Evolutionary conservation across 2,888 invertebrate species (phyloP).

Genomic region (Caprella mutica): DNA sequence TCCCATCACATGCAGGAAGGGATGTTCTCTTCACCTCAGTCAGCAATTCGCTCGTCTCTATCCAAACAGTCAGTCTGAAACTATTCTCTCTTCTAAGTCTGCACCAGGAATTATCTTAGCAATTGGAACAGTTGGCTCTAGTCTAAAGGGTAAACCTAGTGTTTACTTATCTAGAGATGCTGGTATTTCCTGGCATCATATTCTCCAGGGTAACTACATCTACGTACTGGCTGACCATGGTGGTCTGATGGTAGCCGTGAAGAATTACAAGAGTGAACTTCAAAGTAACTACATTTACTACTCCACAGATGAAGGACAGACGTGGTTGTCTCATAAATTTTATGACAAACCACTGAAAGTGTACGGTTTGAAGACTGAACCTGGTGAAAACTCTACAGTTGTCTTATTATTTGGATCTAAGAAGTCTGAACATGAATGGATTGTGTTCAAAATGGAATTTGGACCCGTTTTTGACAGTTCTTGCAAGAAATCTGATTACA

Average conservation of each 20-base stretch:
- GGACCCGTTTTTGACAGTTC: constrained; percentile 41
- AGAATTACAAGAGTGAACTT: constrained; percentile 61
- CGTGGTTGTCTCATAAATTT: constrained; percentile 59
- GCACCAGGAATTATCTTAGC: constrained; percentile 81
- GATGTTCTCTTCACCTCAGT: constrained; percentile 74
- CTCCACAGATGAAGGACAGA: constrained; percentile 73
- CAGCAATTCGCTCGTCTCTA: constrained; percentile 74
- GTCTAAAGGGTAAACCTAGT: constrained; percentile 63
- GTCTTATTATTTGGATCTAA: constrained; percentile 84
- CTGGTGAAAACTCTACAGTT: constrained; percentile 82
- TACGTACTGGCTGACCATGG: constrained; percentile 87
- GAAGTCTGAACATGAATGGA: constrained; percentile 37
- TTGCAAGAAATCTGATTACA: constrained; percentile 65
- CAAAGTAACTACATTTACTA: constrained; percentile 69
- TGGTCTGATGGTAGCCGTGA: constrained; percentile 72
- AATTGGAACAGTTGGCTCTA: constrained; percentile 63
- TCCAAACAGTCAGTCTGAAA: constrained; percentile 64
- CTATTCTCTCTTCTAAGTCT: constrained; percentile 72
- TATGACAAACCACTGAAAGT: constrained; percentile 56
- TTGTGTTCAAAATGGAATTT: constrained; percentile 31
- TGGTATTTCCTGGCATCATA: constrained; percentile 66
- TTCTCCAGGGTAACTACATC: constrained; percentile 64
- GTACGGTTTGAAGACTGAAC: constrained; percentile 86
- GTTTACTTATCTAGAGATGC: constrained; percentile 71
- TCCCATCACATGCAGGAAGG: constrained; percentile 49